Evolutionary conservation across 1,140 invertebrate genomes (phyloP), one percentile per base, ranked within the genome.

Genomic region (Papilio dardanus): DNA sequence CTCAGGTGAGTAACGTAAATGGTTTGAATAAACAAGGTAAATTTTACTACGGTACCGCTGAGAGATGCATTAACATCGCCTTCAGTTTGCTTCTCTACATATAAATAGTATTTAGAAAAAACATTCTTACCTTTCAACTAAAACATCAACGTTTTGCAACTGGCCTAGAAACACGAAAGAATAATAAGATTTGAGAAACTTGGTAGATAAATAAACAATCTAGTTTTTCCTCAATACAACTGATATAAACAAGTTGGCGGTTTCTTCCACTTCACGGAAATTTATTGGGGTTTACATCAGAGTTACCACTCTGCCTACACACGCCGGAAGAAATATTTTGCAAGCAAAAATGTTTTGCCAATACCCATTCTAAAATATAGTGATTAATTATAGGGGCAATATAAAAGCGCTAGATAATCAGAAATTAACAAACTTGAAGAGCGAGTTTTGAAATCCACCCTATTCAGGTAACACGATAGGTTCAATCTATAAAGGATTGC

Each of bases 1-100:
- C 76, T 77, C 88, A 91, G 91, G 91, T 92, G 77, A 89, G 83
- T 81, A 71, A 79, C 28, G 68, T 76, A 73, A 73, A 76, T 66
- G 16, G 58, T 28, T 73, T 69, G 42, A 21, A 33, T 50, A 71
- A 71, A 71, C 68, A 71, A 37, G 42, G 37, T 71, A n/a, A 50
- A 71, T 71, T n/a, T 30, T 71, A 71, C 5, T 16, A 50, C 68
- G 42, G 8, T 71, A 46, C 40, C 28, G 24, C 68, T 42, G 42
- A 16, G 40, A 71, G 28, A 46, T 50, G 16, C 68, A 46, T 71
- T 46, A 42, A 19, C 14, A 71, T 6, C 40, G 19, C 7, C 12
- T 37, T 68, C 21, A 40, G n/a, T 68, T 68, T 40, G 10, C 24
- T 21, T 42, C 33, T 69, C 12, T 69, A 24, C 12, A 24, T 69